Conservation (phyloP, 2,113 vertebrate genomes). For the Peromyscus californicus region DNA sequence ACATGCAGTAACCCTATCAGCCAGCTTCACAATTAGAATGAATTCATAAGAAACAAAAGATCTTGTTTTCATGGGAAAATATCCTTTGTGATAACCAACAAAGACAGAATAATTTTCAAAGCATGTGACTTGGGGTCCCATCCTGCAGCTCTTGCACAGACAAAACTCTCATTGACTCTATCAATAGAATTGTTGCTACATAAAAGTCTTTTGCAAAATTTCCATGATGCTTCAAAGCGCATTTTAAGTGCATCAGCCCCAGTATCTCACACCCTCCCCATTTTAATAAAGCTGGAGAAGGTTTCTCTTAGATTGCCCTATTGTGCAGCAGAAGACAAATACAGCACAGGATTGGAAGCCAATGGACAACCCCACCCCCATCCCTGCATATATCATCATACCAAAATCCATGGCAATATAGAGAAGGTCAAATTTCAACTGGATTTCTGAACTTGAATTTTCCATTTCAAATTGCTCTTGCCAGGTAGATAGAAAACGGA, state of each 20-base stretch:
- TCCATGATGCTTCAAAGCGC: conserved; percentile 73
- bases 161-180: conserved; percentile 85
- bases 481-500: conserved; percentile 83
- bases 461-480: conserved; percentile 81
- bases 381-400: conserved; percentile 76
- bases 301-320: conserved; percentile 79
- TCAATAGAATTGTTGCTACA: conserved; percentile 80
- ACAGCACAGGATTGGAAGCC: conserved; percentile 64
- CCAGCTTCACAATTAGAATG: conserved; percentile 83
- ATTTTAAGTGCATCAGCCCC: conserved; percentile 77
- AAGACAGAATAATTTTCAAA: conserved; percentile 83
- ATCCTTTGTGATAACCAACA: conserved; percentile 82
- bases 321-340: conserved; percentile 72
- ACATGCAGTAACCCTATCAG: conserved; percentile 79
- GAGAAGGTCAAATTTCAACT: conserved; percentile 85
- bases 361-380: conserved; percentile 52
- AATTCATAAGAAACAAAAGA: conserved; percentile 84
- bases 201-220: conserved; percentile 80
- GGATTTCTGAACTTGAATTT: conserved; percentile 85
- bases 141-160: conserved; percentile 78
- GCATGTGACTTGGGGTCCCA: conserved; percentile 81
- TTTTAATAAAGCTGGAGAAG: conserved; percentile 80
- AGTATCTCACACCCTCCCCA: conserved; percentile 51
- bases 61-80: conserved; percentile 81
- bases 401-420: conserved; percentile 82